A percentile compares a stretch with the other conserved stretches of the same genome.
Evolutionary conservation across 2,888 invertebrate species (phyloP).

Genomic region (Palloptera scutellata): DNA sequence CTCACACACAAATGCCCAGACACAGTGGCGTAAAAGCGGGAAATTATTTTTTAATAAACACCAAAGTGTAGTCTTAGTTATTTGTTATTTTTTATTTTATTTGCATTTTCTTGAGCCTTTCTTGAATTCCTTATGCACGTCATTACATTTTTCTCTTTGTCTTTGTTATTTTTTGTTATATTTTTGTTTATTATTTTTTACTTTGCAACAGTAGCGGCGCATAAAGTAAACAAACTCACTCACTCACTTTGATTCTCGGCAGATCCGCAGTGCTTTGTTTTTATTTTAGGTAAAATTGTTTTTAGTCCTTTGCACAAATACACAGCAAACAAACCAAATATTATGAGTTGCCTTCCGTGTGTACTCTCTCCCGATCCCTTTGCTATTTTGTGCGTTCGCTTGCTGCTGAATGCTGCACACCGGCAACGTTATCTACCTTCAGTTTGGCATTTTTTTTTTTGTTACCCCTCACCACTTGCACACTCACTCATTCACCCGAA

Average conservation of each 20-base stretch:
- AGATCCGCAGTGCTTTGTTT: background rate
- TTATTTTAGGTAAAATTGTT: conserved; percentile 43
- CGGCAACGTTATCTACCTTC: background rate
- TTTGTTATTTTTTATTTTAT: background rate
- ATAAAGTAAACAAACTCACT: conserved; percentile 54
- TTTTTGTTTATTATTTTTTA: conserved; percentile 1
- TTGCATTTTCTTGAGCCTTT: conserved; percentile 12
- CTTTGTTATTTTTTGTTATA: conserved; percentile 4
- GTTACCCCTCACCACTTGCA: no score
- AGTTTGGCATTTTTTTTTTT: no score
- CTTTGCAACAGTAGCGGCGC: conserved; percentile 42
- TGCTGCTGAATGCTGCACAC: background rate
- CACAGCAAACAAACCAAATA: no score
- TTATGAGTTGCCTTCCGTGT: no score
- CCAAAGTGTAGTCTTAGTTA: conserved; percentile 34
- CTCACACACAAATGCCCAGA: background rate
- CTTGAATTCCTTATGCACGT: conserved; percentile 26
- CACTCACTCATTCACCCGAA: no score
- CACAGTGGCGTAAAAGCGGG: conserved; percentile 39
- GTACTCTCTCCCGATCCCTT: conserved; percentile 17
- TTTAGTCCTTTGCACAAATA: conserved; percentile 26
- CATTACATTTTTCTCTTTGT: conserved; percentile 7
- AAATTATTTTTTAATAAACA: conserved; percentile 59
- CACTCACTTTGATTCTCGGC: conserved; percentile 14
- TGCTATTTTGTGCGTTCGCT: conserved; percentile 21